Conservation (phyloP, 1,140 invertebrate genomes). For the Drosophila pallidifrons region DNA sequence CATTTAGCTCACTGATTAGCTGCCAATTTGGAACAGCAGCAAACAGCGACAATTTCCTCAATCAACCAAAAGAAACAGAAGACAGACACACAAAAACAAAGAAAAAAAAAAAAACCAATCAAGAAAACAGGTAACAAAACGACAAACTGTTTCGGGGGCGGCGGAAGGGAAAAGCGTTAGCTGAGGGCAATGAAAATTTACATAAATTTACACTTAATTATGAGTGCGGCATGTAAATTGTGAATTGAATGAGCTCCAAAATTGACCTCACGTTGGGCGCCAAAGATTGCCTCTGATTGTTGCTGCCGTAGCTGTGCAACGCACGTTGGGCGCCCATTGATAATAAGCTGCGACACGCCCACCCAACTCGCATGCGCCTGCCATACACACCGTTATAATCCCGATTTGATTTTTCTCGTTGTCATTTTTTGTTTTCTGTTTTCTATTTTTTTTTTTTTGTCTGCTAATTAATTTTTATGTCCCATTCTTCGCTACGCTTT, state of each 20-base stretch:
- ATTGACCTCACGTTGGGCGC: constrained; percentile 27
- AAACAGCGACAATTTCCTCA: constrained; percentile 70
- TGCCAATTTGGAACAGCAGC: constrained; percentile 55
- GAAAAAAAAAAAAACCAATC: constrained; percentile 40
- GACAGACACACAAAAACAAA: constrained; percentile 17
- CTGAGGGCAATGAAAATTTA: constrained; percentile 49
- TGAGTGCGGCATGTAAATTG: constrained; percentile 43
- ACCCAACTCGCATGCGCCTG: constrained; percentile 5
- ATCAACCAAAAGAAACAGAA: constrained; percentile 62
- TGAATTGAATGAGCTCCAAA: constrained; percentile 26
- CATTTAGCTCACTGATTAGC: constrained; percentile 75
- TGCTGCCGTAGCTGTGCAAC: not conserved
- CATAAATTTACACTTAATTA: constrained; percentile 82
- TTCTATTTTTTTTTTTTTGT: constrained; percentile 42
- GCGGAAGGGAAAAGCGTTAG: not conserved
- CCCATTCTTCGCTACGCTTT: constrained; percentile 69
- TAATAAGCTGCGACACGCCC: constrained; percentile 19
- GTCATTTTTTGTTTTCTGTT: not conserved
- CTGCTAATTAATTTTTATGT: constrained; percentile 80
- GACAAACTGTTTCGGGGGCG: constrained; percentile 15
- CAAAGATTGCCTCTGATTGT: not conserved
- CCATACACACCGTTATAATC: constrained; percentile 18
- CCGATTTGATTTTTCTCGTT: not conserved
- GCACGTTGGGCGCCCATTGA: constrained; percentile 38
- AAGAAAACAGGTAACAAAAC: constrained; percentile 32